A percentile compares a stretch with the other conserved stretches of the same genome.
Conservation (phyloP, 1,140 invertebrate genomes). For the Harpegnathos saltator region DNA sequence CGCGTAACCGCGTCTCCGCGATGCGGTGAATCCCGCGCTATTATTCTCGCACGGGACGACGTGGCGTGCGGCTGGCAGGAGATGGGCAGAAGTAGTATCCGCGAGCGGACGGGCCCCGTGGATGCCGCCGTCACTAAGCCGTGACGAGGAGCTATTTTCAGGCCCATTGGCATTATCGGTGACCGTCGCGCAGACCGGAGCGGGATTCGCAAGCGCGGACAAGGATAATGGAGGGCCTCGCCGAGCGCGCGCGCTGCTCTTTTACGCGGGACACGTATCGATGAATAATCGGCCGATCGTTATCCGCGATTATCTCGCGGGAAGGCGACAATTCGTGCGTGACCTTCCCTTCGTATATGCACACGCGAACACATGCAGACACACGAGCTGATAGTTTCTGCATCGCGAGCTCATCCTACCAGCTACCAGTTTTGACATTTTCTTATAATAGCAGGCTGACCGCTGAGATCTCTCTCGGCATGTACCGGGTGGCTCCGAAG, state of each 20-base stretch:
- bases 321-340: neutral
- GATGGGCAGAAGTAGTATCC: neutral
- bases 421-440: conserved; percentile 13
- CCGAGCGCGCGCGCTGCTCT: neutral
- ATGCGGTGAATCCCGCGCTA: neutral
- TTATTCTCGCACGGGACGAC: too few species aligned
- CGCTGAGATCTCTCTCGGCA: conserved; percentile 37
- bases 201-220: neutral
- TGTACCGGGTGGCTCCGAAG: conserved; percentile 3
- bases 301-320: conserved; percentile 59
- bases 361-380: neutral
- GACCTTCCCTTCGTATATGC: conserved; percentile 7
- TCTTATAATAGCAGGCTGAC: conserved; percentile 50
- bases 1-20: too few species aligned
- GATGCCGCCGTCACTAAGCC: conserved; percentile 66
- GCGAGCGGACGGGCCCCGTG: neutral
- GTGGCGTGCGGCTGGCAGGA: neutral
- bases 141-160: conserved; percentile 78
- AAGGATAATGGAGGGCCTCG: conserved; percentile 18
- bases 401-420: conserved; percentile 8
- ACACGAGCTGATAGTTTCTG: neutral
- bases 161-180: conserved; percentile 68
- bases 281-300: conserved; percentile 59
- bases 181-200: conserved; percentile 5
- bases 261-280: neutral